Conservation (phyloP, 2,113 vertebrate species). For the Nycticorax nycticorax region DNA sequence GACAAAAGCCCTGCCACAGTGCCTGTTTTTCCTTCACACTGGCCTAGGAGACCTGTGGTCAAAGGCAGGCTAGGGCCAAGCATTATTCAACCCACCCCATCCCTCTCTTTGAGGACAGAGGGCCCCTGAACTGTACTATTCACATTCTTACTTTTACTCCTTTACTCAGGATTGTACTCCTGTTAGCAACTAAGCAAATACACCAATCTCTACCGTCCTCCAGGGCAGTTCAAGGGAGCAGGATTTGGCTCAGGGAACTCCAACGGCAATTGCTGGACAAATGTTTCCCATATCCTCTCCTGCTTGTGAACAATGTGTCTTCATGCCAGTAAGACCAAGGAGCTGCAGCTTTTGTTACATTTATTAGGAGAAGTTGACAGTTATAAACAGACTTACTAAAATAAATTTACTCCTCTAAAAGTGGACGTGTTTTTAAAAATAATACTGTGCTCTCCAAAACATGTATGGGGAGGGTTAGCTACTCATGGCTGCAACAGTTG, state of each 20-base stretch:
- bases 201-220: fast-evolving
- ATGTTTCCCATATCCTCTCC: slow-evolving; percentile 6
- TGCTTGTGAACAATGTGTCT: not conserved
- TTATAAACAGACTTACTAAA: not conserved
- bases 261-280: not conserved
- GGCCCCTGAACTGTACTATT: not conserved
- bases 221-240: not conserved
- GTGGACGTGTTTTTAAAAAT: not conserved
- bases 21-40: not conserved
- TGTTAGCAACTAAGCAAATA: not conserved
- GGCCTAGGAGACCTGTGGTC: not conserved
- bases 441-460: not conserved
- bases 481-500: not conserved
- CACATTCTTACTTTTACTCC: not conserved
- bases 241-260: not conserved
- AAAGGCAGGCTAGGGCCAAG: not conserved
- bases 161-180: not conserved
- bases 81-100: not conserved
- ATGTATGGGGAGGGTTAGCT: not conserved
- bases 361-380: not conserved
- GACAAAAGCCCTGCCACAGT: not conserved
- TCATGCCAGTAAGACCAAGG: not conserved
- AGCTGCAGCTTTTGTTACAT: not conserved
- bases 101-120: not conserved
- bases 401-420: not conserved